Base-by-base conservation (phyloP, 2,888 invertebrate genomes). In the Drosophila kuntzei region DNA sequence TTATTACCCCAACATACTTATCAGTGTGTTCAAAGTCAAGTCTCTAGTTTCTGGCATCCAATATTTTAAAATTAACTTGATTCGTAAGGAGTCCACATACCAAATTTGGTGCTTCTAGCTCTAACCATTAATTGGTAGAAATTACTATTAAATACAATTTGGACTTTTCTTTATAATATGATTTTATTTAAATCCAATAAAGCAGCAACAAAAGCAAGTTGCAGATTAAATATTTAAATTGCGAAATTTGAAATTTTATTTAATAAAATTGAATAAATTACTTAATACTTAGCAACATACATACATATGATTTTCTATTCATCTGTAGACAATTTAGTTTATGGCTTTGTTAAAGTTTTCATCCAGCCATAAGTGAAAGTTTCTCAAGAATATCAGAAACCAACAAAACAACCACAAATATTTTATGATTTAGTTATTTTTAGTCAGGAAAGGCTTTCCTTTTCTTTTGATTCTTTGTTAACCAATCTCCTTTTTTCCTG, bases 341-440 rank as follows among this genome's bases (percentile, higher is more conserved):
- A 34, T 22, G 49, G 8, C 22, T n/a, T 49, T 3, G 6, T 8
- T 9, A n/a, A 2, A 9, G 36, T 22, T 49, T 47, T 55, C 49
- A 59, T 34, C 51, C 11, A 11, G 16, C 2, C 20, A 18, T 2
- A 41, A 41, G 4, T 9, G 9, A 54, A 32, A 67, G 53, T 44
- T 53, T 57, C 51, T 44, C 22, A 62, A 59, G 22, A 20, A 36
- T 55, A 67, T 50, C n/a, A 14, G 27, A 14, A 34, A 32, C 18
- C 8, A 18, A 37, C 43, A 29, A 57, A 32, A 34, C 29, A 22
- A 27, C 55, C 55, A 57, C 62, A 70, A 70, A 58, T 62, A 47
- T 54, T 54, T 62, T 51, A 25, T 36, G 46, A 39, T 55, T 57
- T 34, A 49, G 47, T 39, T 63, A 5, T 7, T 5, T 32, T 44